These are phyloP conservation scores for Tenebrosternarchus preto DNA, from an alignment of 2,113 vertebrate genomes.

Conservation along the genomic window DNA sequence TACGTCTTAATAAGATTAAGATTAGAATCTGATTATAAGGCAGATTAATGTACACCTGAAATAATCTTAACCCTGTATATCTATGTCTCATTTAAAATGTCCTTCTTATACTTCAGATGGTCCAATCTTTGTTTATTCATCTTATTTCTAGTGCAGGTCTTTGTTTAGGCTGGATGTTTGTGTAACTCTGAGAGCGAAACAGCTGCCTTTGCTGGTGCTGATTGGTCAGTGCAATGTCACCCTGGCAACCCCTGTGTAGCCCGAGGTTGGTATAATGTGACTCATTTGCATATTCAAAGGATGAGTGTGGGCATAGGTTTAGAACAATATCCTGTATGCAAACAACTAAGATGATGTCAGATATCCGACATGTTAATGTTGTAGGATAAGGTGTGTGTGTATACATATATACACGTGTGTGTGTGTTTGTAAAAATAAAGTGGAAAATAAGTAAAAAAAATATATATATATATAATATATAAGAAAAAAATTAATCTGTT, in stretches of 20 bases:
- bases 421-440: too few relatives aligned
- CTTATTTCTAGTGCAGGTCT: not conserved
- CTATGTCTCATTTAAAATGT: too few relatives aligned
- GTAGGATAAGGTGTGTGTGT: not conserved
- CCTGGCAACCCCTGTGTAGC: constrained; percentile 41
- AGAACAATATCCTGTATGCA: constrained; percentile 23
- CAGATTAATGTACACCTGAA: too few relatives aligned
- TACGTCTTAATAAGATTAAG: too few relatives aligned
- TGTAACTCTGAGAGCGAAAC: not conserved
- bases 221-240: constrained; percentile 41
- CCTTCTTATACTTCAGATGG: not conserved
- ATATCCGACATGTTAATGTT: not conserved
- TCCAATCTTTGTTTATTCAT: not conserved
- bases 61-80: too few relatives aligned
- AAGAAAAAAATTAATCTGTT: too few relatives aligned
- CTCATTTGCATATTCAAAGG: constrained; percentile 57
- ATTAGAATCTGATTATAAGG: too few relatives aligned
- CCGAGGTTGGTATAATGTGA: constrained; percentile 21
- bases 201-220: constrained; percentile 1
- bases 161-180: not conserved
- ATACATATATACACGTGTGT: not conserved
- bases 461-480: too few relatives aligned
- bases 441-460: too few relatives aligned
- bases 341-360: constrained; percentile 20
- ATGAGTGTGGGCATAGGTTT: not conserved